Evolutionary conservation across 2,888 invertebrate genomes (phyloP).

Genomic region (Papilio demoleus): DNA sequence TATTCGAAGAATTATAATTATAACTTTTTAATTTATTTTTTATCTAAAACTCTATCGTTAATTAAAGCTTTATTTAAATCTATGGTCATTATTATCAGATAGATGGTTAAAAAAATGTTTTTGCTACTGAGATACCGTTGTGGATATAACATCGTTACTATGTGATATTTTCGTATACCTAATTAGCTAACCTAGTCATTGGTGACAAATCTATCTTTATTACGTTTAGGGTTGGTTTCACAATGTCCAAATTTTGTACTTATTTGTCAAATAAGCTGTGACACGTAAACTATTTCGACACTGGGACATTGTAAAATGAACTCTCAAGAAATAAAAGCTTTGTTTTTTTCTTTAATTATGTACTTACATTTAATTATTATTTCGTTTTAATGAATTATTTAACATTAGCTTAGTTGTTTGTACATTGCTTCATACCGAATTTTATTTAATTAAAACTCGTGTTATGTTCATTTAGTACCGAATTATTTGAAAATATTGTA

Average conservation of each 20-base stretch:
- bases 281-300: too few relatives aligned
- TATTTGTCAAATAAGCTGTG: too few relatives aligned
- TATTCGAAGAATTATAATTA: too few relatives aligned
- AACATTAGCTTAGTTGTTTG: slow-evolving; percentile 45
- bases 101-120: slow-evolving; percentile 27
- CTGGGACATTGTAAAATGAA: too few relatives aligned
- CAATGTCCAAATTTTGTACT: too few relatives aligned
- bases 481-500: slow-evolving; percentile 26
- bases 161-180: slow-evolving; percentile 59
- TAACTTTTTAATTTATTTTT: too few relatives aligned
- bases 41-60: too few relatives aligned
- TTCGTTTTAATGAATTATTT: slow-evolving; percentile 35
- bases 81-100: too few relatives aligned
- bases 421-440: slow-evolving; percentile 66
- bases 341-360: slow-evolving; percentile 62
- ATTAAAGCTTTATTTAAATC: too few relatives aligned
- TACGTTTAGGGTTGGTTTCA: slow-evolving; percentile 52
- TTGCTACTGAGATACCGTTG: slow-evolving; percentile 32
- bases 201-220: slow-evolving; percentile 55
- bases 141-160: slow-evolving; percentile 46
- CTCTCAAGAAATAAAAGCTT: slow-evolving; percentile 45
- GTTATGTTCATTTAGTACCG: slow-evolving; percentile 63
- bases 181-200: slow-evolving; percentile 68
- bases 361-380: slow-evolving; percentile 38
- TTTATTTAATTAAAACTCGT: slow-evolving; percentile 63